A percentile compares a stretch with the other conserved stretches of the same genome.
Conservation (phyloP, 2,113 vertebrate species). For the Connochaetes taurinus region DNA sequence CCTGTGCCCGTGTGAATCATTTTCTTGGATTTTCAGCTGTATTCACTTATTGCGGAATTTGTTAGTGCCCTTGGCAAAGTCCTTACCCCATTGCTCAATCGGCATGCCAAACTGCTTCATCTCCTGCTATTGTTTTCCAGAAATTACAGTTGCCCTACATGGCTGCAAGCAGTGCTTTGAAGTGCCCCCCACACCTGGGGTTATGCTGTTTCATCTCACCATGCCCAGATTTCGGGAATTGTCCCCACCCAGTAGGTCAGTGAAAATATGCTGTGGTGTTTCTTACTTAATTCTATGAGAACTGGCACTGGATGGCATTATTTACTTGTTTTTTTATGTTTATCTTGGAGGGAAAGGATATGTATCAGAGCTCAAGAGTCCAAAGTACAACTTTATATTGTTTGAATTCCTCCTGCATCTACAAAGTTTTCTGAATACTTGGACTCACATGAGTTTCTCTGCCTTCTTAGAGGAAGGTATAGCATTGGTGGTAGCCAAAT, state of each 20-base stretch:
- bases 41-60: not conserved
- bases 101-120: not conserved
- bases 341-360: not conserved
- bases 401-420: not conserved
- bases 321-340: not conserved
- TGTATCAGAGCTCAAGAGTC: not conserved
- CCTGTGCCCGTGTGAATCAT: not conserved
- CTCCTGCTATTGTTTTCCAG: constrained; percentile 21
- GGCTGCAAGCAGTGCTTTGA: constrained; percentile 40
- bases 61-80: not conserved
- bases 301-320: not conserved
- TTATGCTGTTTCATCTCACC: not conserved
- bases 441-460: not conserved
- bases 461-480: not conserved
- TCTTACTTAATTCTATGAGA: not conserved
- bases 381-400: not conserved
- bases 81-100: not conserved
- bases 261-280: not conserved
- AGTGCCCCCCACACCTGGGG: not conserved
- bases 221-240: not conserved
- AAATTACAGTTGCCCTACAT: not conserved
- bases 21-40: not conserved
- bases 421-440: not conserved
- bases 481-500: not conserved
- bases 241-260: not conserved